Percentiles rank a stretch among this genome's conserved stretches.
These are phyloP conservation scores for Tipula unca DNA, from an alignment of 2,888 invertebrate genomes.

Conservation along the genomic window DNA sequence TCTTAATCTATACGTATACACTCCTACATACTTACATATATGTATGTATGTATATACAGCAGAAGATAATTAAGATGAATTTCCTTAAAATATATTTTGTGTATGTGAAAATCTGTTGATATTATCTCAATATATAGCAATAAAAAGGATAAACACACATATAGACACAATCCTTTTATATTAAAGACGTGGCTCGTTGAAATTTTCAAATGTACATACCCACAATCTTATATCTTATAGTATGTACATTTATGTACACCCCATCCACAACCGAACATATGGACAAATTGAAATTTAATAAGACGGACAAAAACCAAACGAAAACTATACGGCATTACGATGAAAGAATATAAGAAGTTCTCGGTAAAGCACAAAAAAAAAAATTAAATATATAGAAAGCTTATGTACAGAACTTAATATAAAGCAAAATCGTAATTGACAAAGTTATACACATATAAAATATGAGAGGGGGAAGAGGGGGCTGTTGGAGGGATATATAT, in stretches of 20 bases:
- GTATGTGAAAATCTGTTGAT: background rate
- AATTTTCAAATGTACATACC: background rate
- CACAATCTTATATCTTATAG: background rate
- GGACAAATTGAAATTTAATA: background rate
- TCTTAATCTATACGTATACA: background rate
- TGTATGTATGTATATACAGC: no score
- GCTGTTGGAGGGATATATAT: no score
- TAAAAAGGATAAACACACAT: background rate
- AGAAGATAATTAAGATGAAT: slow-evolving; percentile 2
- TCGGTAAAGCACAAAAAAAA: background rate
- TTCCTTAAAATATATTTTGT: background rate
- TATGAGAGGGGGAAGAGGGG: background rate
- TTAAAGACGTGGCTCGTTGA: background rate
- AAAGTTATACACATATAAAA: background rate
- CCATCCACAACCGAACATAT: background rate
- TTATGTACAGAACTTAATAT: background rate
- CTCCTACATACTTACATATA: background rate
- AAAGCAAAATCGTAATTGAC: background rate
- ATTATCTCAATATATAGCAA: background rate
- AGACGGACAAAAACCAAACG: background rate
- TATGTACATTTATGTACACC: background rate
- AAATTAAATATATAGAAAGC: background rate
- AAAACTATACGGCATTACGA: background rate
- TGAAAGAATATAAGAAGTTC: background rate
- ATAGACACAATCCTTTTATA: background rate